Percentiles rank a stretch among this genome's conserved stretches.
phyloP scores from a whole-genome alignment of 2,888 invertebrate species.

The Ceratothoa steindachneri region DNA sequence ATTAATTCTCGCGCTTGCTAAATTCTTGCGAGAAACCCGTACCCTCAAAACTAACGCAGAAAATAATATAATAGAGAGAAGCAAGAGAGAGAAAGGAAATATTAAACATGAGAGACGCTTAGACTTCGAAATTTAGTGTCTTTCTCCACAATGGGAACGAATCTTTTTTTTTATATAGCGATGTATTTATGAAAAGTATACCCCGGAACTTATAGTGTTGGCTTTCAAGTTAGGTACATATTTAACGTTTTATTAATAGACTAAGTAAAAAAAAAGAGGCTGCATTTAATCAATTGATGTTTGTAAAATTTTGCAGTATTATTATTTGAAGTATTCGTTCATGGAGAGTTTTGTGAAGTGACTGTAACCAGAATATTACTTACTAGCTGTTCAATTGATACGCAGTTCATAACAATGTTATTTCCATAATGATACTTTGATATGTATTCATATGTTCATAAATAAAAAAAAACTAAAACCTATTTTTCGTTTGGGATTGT shows the following conservation, averaged over 20 bases:
- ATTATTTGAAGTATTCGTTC: background rate
- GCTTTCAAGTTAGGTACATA: background rate
- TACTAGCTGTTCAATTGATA: background rate
- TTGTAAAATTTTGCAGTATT: background rate
- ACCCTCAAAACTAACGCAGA: too few species aligned
- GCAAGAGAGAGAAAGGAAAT: too few species aligned
- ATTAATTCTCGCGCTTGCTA: background rate
- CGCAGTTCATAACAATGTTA: background rate
- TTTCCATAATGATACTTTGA: constrained; percentile 9
- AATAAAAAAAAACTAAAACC: constrained; percentile 3
- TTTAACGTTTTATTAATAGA: background rate
- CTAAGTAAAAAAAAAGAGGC: background rate
- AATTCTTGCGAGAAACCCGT: background rate
- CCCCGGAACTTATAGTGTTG: background rate
- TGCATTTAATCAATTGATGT: background rate
- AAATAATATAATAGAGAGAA: too few species aligned
- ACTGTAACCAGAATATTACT: background rate
- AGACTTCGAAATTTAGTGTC: too few species aligned
- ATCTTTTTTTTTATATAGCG: background rate
- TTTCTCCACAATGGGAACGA: background rate
- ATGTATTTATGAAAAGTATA: background rate
- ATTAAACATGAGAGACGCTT: too few species aligned
- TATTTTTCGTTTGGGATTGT: too few species aligned
- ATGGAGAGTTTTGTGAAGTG: background rate
- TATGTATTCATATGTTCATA: constrained; percentile 15